A percentile compares a stretch with the other conserved stretches of the same genome.
Evolutionary conservation across 2,797 vertebrate genomes (phyloP).

Genomic region (Enteromius unitaeniatus): DNA sequence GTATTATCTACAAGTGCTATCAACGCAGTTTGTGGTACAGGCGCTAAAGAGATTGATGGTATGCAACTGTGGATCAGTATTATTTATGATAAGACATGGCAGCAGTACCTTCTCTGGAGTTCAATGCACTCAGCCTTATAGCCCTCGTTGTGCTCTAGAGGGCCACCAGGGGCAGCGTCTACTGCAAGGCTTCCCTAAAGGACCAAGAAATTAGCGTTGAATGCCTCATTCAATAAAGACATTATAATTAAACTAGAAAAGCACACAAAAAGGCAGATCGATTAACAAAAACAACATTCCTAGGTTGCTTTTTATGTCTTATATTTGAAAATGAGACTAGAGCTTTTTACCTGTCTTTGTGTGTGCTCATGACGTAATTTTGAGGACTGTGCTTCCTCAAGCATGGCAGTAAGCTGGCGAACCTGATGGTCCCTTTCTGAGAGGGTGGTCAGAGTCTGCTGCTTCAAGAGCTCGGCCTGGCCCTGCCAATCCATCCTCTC

Average conservation of each 20-base stretch:
- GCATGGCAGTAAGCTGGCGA: conserved; percentile 76
- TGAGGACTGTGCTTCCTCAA: conserved; percentile 75
- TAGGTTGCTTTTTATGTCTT: background rate
- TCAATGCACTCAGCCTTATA: conserved; percentile 67
- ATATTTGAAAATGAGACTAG: background rate
- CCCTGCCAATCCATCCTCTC: conserved; percentile 84
- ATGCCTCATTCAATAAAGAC: background rate
- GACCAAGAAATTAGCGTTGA: background rate
- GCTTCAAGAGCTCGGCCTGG: conserved; percentile 83
- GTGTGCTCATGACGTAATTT: conserved; percentile 73
- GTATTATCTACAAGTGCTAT: background rate
- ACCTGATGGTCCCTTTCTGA: conserved; percentile 87
- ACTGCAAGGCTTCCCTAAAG: conserved; percentile 76
- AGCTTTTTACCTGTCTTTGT: conserved; percentile 79
- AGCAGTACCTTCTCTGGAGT: conserved; percentile 80
- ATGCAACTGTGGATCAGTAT: background rate
- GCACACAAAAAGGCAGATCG: background rate
- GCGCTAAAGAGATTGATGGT: background rate
- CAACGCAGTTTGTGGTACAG: background rate
- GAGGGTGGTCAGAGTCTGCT: conserved; percentile 86
- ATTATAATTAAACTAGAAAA: background rate
- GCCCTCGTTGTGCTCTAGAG: conserved; percentile 85
- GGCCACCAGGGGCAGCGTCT: conserved; percentile 89
- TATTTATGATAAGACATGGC: background rate
- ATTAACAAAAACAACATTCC: background rate